Conservation (phyloP, 2,888 invertebrate genomes). For the Nowickia ferox region DNA sequence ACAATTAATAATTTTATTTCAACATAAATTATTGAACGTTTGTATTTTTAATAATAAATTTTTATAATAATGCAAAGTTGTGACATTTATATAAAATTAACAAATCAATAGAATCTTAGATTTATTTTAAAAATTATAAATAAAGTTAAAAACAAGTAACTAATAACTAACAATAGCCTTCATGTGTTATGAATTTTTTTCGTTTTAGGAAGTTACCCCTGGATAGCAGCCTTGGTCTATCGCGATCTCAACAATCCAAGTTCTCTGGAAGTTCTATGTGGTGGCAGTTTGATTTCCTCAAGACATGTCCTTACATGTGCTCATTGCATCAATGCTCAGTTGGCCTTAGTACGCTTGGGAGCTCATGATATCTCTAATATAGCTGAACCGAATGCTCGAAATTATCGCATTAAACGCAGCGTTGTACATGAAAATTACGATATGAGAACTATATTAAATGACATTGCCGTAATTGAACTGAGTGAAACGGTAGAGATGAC, state of each 20-base stretch:
- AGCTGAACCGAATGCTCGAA: conserved; percentile 85
- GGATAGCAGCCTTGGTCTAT: conserved; percentile 92
- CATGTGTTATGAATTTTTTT: not conserved
- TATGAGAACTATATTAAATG: conserved; percentile 86
- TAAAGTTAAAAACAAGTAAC: no score
- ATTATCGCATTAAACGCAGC: conserved; percentile 86
- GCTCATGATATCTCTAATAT: conserved; percentile 87
- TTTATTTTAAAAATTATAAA: no score
- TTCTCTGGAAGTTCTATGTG: conserved; percentile 86
- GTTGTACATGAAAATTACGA: conserved; percentile 89
- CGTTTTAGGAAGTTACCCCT: conserved; percentile 88
- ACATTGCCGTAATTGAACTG: conserved; percentile 90
- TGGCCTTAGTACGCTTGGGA: conserved; percentile 88
- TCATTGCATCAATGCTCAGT: conserved; percentile 79
- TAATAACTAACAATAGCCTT: no score
- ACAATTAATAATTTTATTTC: no score
- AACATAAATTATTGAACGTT: no score
- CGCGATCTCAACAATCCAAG: conserved; percentile 81
- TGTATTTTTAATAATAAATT: no score
- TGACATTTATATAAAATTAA: no score
- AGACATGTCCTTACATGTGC: conserved; percentile 90
- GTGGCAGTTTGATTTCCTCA: conserved; percentile 88
- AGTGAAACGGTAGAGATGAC: conserved; percentile 76
- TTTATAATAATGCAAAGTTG: no score
- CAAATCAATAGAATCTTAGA: no score